Evolutionary conservation across 2,797 vertebrate species (phyloP), one percentile per base, ranked within the genome.

Genomic region (Cryptoprocta ferox): DNA sequence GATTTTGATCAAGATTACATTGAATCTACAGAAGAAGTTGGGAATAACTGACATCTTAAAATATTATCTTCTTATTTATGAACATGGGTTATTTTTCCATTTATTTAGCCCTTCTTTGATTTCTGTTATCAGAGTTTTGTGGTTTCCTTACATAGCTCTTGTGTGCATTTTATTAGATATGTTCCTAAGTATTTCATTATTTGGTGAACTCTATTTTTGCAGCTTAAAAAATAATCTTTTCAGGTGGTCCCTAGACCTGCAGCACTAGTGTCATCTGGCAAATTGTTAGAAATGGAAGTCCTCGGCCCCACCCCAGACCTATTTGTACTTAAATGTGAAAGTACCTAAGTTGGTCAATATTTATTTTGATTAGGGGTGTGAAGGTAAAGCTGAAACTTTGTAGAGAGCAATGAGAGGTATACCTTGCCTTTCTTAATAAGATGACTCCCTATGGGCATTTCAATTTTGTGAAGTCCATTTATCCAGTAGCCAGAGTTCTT

Each of bases 391-490:
- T 24, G 21, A 11, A 82, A 92, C 48, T 59, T 37, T 39, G 9
- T 76, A 76, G 59, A 75, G 37, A 24, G 79, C 26, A 42, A 26
- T 5, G 91, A 86, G 5, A 65, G 21, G 6, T 78, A 10, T 89
- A 18, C 19, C 8, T 83, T 92, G 8, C 13, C 12, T 63, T 91
- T 81, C 7, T 93, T 96, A 14, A 2, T 61, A 39, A 14, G 42
- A 21, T 95, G 65, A 50, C 45, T 88, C 94, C 78, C 89, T 82
- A 9, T 39, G 48, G 37, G 45, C n/a, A 86, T 45, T 26, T 87
- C 61, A 78, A 30, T 63, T 95, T 91, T 96, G 14, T 93, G 88
- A 91, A 88, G 45, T 2, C 68, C 53, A 85, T 80, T 79, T 92
- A 66, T 89, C 16, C 42, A 71, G 9, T 78, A 89, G 53, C 24